Conservation (phyloP, 1,140 invertebrate genomes). For the Platorchestia sp. region DNA sequence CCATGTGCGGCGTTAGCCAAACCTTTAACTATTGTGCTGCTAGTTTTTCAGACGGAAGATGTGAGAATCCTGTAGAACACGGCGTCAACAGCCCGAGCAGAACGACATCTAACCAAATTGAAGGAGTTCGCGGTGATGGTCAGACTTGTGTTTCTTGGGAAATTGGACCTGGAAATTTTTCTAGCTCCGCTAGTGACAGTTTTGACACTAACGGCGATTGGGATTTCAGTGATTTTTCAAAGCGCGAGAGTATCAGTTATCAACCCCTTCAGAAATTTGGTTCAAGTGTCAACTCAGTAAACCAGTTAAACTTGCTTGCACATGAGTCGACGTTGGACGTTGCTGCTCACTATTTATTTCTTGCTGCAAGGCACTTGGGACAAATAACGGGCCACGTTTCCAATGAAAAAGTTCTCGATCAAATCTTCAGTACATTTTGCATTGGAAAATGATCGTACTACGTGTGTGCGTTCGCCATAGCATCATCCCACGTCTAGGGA, state of each 20-base stretch:
- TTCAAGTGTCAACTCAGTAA: neutral
- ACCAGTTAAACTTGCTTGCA: conserved; percentile 47
- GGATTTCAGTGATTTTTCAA: neutral
- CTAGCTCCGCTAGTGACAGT: neutral
- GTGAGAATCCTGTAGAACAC: neutral
- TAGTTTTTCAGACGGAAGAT: neutral
- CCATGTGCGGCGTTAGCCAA: neutral
- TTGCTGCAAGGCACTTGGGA: conserved; percentile 71
- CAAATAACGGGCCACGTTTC: conserved; percentile 73
- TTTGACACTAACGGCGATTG: neutral
- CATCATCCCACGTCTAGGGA: neutral
- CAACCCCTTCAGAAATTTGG: neutral
- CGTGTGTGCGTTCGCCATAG: neutral
- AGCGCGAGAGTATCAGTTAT: neutral
- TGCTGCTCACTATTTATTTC: conserved; percentile 71
- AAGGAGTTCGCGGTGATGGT: neutral
- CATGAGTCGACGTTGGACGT: conserved; percentile 70
- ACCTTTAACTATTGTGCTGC: neutral
- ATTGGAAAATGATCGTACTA: conserved; percentile 73
- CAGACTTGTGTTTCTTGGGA: neutral
- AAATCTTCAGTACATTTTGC: conserved; percentile 76
- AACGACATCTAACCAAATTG: neutral
- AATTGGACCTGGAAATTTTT: neutral
- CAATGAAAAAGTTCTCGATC: conserved; percentile 74
- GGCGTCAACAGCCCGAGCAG: neutral